Evolutionary conservation across 2,888 invertebrate species (phyloP).

Genomic region (Andrena fulva): DNA sequence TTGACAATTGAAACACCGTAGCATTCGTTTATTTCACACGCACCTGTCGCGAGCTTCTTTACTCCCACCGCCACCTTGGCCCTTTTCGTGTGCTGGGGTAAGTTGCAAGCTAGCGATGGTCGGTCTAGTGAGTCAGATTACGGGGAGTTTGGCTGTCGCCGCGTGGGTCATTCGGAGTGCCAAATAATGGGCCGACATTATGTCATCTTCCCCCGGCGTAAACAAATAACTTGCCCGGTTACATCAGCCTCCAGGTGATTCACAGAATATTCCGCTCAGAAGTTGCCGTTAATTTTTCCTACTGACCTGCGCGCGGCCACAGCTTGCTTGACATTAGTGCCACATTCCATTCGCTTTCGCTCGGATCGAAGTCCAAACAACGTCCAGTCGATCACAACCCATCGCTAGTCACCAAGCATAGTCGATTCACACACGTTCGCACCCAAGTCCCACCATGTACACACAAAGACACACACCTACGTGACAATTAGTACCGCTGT

Average conservation of each 20-base stretch:
- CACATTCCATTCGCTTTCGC: constrained; percentile 30
- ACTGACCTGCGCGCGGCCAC: constrained; percentile 8
- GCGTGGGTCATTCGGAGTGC: constrained; percentile 27
- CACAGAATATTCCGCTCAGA: not conserved
- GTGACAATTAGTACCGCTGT: constrained; percentile 40
- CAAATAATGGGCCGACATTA: not conserved
- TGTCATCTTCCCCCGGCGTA: not conserved
- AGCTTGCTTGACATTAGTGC: constrained; percentile 31
- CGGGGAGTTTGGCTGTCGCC: constrained; percentile 10
- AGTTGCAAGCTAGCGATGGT: constrained; percentile 25
- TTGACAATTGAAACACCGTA: constrained; percentile 42
- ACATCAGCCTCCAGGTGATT: not conserved
- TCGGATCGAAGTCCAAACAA: not conserved
- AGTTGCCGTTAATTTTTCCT: not conserved
- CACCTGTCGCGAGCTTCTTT: constrained; percentile 41
- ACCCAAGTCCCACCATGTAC: constrained; percentile 5
- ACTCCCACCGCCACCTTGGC: constrained; percentile 12
- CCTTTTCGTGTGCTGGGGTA: constrained; percentile 27
- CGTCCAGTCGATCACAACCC: constrained; percentile 7
- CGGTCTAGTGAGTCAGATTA: constrained; percentile 25
- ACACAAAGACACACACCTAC: not conserved
- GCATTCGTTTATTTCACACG: constrained; percentile 47
- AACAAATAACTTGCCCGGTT: not conserved
- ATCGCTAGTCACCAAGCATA: constrained; percentile 22
- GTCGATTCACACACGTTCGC: constrained; percentile 7